These are phyloP conservation scores for Nemurella pictetii DNA, from an alignment of 2,888 invertebrate species.

Conservation along the genomic window DNA sequence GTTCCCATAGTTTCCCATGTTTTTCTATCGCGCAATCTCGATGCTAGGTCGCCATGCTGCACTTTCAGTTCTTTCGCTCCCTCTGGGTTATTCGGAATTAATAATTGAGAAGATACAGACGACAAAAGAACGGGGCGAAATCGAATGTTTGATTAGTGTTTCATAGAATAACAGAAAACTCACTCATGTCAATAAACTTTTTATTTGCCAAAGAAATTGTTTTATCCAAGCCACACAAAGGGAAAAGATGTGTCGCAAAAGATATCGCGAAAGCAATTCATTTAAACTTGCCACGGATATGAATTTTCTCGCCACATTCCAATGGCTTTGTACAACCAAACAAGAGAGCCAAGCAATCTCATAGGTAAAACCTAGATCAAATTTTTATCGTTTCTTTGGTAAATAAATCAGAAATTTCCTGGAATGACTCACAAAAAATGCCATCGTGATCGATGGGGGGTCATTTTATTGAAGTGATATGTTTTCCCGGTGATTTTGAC, in stretches of 20 bases:
- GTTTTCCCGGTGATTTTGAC: too few species aligned
- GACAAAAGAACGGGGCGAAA: background rate
- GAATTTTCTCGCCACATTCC: background rate
- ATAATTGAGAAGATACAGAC: background rate
- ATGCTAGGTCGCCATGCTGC: background rate
- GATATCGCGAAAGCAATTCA: background rate
- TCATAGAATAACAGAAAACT: slow-evolving; percentile 12
- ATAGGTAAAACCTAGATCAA: too few species aligned
- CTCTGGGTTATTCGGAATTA: slow-evolving; percentile 1
- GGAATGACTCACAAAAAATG: too few species aligned
- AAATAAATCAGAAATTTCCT: too few species aligned
- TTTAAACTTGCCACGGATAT: background rate
- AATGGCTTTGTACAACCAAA: background rate
- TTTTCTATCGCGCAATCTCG: background rate
- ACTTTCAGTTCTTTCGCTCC: background rate
- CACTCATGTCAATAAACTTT: background rate
- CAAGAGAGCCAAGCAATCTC: too few species aligned
- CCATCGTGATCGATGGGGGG: too few species aligned
- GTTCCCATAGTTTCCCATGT: background rate
- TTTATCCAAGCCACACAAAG: background rate
- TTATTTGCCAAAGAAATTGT: background rate
- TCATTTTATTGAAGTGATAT: too few species aligned
- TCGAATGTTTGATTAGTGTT: background rate
- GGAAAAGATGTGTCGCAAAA: background rate
- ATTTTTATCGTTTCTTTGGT: too few species aligned